These are phyloP conservation scores for Teleogryllus occipitalis DNA, from an alignment of 1,140 invertebrate genomes.

Conservation along the genomic window DNA sequence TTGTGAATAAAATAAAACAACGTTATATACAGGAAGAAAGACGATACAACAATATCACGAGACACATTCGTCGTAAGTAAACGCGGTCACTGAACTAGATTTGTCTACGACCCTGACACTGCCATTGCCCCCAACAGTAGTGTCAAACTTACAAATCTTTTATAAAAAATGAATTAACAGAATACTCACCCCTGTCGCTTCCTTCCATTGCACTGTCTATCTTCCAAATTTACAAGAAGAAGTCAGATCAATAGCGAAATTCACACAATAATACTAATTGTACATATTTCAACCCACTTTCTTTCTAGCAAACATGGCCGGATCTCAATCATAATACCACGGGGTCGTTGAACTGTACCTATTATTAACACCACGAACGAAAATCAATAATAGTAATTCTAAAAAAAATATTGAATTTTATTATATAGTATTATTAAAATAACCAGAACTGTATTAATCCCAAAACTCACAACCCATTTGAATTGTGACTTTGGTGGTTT, in stretches of 20 bases:
- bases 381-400: too few relatives aligned
- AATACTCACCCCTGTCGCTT: constrained; percentile 17
- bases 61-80: not conserved
- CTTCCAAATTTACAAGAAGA: not conserved
- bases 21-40: too few relatives aligned
- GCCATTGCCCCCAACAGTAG: constrained; percentile 19
- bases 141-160: not conserved
- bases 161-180: not conserved
- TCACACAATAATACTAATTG: constrained; percentile 9
- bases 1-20: too few relatives aligned
- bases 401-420: too few relatives aligned
- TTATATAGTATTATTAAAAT: too few relatives aligned
- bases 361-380: not conserved
- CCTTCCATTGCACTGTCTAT: constrained; percentile 14
- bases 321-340: constrained; percentile 13
- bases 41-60: too few relatives aligned
- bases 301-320: constrained; percentile 16
- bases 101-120: constrained; percentile 20
- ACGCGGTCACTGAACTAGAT: constrained; percentile 21
- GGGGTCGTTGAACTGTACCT: constrained; percentile 15
- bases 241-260: not conserved
- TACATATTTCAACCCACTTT: constrained; percentile 19
- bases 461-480: too few relatives aligned
- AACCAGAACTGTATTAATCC: too few relatives aligned
- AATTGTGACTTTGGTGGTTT: too few relatives aligned